Conservation (phyloP, 1,140 invertebrate genomes). For the Teleopsis dalmanni region DNA sequence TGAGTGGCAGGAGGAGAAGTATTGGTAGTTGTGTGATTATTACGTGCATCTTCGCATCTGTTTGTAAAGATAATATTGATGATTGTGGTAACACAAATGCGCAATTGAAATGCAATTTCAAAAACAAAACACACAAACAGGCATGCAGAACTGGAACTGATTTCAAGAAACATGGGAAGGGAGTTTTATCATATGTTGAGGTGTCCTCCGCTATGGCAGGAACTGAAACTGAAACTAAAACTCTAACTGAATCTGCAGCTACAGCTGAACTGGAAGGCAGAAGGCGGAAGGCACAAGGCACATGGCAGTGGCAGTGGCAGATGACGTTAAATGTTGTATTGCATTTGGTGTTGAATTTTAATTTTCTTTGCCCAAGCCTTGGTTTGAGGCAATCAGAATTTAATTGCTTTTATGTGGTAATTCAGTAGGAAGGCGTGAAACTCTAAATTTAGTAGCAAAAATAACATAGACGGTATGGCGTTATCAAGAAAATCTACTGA, state of each 20-base stretch:
- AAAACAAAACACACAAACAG: slow-evolving; percentile 7
- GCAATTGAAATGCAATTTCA: slow-evolving; percentile 41
- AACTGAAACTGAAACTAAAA: background rate
- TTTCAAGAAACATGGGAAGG: slow-evolving; percentile 1
- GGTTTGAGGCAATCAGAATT: slow-evolving; percentile 29
- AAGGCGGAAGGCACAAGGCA: no score
- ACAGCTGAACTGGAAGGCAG: background rate
- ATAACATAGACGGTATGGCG: no score
- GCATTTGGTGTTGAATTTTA: slow-evolving; percentile 20
- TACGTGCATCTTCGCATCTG: no score
- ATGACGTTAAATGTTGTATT: no score
- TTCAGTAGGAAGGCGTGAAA: no score
- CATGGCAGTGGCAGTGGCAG: background rate
- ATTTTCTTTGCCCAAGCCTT: slow-evolving; percentile 19
- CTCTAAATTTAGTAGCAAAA: no score
- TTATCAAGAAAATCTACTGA: no score
- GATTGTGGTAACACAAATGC: slow-evolving; percentile 37
- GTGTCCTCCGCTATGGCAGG: background rate
- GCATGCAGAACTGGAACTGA: background rate
- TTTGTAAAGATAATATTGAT: no score
- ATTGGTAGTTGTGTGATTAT: no score
- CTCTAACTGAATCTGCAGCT: background rate
- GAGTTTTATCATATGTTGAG: background rate
- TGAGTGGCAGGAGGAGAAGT: no score
- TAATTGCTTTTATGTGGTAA: slow-evolving; percentile 27